Base-by-base conservation (phyloP, 1,140 invertebrate genomes). In the Lepidurus packardi region DNA sequence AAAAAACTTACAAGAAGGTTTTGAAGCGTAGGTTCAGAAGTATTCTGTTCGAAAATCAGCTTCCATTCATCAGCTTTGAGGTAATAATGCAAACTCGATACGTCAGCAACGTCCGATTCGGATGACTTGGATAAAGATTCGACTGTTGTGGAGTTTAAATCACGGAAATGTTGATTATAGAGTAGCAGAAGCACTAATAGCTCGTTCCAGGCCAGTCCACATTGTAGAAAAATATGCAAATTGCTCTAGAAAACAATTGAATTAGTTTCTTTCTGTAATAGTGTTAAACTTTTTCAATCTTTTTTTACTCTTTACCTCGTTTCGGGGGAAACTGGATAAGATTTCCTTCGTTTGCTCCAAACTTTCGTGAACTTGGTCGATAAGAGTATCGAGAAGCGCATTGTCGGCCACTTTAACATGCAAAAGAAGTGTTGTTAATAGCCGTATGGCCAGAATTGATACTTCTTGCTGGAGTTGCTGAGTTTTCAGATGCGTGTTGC, bases 321-420 rank as follows among this genome's bases (percentile, higher is more conserved):
- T 65, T 0, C 53, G 53, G 7, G 13, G 9, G 13, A 65, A 65
- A 65, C 9, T 7, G 5, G 8, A 7, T n/a, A 65, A 21, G n/a
- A 65, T 16, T 16, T 65, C 53, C 21, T 65, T 65, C 53, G 53
- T 65, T 16, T 65, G 53, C 21, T 65, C 53, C 53, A 65, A 65
- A 13, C 21, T 65, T 65, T n/a, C 1, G 21, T 65, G 53, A 7
- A 65, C 53, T 65, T 65, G 53, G 53, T 65, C 53, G 21, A 65
- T 65, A 7, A 65, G 13, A 65, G 53, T 65, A 21, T 65, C 53
- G 3, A n/a, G 53, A 13, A 65, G 21, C n/a, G 53, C 16, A 65
- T 65, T 65, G 13, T 65, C 53, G 53, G 53, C 53, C 21, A 65
- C 13, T 65, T 65, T 65, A 13, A 65, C 53, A 65, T 65, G 53